Evolutionary conservation across 2,797 vertebrate genomes (phyloP).

Genomic region (Dicrostonyx torquatus): DNA sequence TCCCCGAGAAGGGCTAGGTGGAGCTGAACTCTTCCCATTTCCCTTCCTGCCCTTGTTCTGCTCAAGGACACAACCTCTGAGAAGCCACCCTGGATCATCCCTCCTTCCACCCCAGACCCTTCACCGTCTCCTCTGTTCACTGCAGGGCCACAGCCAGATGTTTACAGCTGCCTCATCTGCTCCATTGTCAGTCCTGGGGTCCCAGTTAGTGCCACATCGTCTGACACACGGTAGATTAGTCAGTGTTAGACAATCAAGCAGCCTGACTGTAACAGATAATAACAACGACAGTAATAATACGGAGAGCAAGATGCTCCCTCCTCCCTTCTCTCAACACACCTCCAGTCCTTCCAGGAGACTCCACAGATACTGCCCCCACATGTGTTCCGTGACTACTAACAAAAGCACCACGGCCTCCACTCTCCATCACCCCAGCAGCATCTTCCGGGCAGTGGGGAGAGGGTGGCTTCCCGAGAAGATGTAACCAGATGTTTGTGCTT

Average conservation of each 20-base stretch:
- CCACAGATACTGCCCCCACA: neutral
- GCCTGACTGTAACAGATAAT: neutral
- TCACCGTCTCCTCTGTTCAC: neutral
- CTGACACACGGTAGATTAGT: neutral
- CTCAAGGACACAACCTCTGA: neutral
- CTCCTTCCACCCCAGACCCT: neutral
- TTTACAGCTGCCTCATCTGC: neutral
- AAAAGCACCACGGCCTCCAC: accelerated
- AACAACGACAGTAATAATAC: neutral
- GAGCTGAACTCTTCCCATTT: neutral
- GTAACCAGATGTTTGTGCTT: neutral
- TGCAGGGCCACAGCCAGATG: accelerated
- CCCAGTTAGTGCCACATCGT: neutral
- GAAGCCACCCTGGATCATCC: neutral
- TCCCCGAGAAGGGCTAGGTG: neutral
- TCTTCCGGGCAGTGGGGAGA: neutral
- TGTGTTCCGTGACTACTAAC: neutral
- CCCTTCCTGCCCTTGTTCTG: neutral
- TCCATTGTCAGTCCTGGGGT: neutral
- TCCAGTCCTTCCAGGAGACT: neutral
- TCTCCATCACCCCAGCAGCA: neutral
- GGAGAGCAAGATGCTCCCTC: neutral
- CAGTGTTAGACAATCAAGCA: neutral
- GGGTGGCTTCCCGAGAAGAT: neutral
- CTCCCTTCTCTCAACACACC: neutral